phyloP scores from a whole-genome alignment of 30 jellyfish, hydroid and myxozoan species.

The Cassiopea andromeda region DNA sequence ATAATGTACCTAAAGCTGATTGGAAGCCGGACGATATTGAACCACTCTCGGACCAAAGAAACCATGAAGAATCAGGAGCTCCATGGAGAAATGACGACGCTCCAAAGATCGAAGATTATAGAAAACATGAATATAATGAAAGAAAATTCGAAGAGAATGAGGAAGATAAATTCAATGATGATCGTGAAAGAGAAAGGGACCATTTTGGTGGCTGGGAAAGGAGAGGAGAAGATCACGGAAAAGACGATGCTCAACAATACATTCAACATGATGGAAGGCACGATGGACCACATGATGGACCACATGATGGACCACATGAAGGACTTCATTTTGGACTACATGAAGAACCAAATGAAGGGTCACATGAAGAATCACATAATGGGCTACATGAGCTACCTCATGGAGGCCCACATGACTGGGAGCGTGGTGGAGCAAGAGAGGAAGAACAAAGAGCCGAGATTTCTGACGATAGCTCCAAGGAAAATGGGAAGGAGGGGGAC shows the following conservation, averaged over 20 bases:
- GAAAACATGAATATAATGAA: conserved; percentile 26
- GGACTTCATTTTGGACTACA: not conserved
- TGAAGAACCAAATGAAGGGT: conserved; percentile 11
- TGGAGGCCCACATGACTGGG: not conserved
- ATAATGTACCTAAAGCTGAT: conserved; percentile 63
- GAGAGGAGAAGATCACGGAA: conserved; percentile 12
- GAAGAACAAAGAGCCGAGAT: not conserved
- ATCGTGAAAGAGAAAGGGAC: conserved; percentile 1
- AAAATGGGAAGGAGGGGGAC: not conserved
- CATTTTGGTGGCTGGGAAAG: conserved; percentile 35
- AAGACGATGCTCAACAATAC: conserved; percentile 6
- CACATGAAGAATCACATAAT: conserved; percentile 8
- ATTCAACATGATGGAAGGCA: conserved; percentile 16
- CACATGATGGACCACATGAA: conserved; percentile 11
- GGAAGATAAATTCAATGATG: conserved; percentile 34
- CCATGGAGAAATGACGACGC: conserved; percentile 25
- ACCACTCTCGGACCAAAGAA: conserved; percentile 12
- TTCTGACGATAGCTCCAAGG: conserved; percentile 2
- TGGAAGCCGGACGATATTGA: conserved; percentile 39
- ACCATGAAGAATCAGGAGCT: conserved; percentile 51
- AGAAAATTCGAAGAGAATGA: conserved; percentile 2
- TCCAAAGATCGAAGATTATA: conserved; percentile 23
- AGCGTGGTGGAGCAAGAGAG: not conserved
- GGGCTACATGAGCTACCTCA: not conserved
- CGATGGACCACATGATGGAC: conserved; percentile 34